Evolutionary conservation across 2,113 vertebrate genomes (phyloP).

Genomic region (Thinocorus orbignyianus): DNA sequence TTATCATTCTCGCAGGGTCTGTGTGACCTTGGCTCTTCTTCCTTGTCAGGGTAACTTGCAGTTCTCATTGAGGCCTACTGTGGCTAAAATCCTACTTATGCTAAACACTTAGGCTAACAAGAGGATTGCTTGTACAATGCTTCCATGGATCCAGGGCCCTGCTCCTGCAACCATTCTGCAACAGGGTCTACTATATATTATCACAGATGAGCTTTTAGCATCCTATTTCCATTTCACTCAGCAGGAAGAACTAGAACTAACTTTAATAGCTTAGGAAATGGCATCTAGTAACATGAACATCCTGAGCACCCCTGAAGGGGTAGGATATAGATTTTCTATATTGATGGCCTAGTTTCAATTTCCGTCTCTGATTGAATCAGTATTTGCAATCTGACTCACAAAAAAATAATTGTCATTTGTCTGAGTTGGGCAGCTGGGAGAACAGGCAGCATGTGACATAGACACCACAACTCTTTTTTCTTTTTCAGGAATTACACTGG

Average conservation of each 20-base stretch:
- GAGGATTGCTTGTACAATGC: too few species aligned
- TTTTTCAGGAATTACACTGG: neutral
- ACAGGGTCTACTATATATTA: fast-evolving
- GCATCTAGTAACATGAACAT: neutral
- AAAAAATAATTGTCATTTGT: neutral
- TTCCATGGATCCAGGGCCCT: too few species aligned
- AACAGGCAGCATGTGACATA: fast-evolving
- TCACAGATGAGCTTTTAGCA: neutral
- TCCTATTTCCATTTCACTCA: neutral
- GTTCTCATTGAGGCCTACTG: too few species aligned
- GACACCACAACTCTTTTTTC: neutral
- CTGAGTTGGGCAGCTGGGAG: neutral
- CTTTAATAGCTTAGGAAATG: neutral
- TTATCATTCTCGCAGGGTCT: too few species aligned
- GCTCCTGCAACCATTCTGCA: too few species aligned
- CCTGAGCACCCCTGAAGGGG: neutral
- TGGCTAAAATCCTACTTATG: too few species aligned
- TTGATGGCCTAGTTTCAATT: neutral
- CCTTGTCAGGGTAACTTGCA: too few species aligned
- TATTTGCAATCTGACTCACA: neutral
- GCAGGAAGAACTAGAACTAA: neutral
- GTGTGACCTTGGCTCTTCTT: too few species aligned
- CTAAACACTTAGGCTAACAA: too few species aligned
- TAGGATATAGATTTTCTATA: fast-evolving
- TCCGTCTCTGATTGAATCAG: neutral